Percentiles rank a stretch among this genome's conserved stretches.
Evolutionary conservation across 92 coral and sea anemone genomes (phyloP).

Genomic region (Porites rus): DNA sequence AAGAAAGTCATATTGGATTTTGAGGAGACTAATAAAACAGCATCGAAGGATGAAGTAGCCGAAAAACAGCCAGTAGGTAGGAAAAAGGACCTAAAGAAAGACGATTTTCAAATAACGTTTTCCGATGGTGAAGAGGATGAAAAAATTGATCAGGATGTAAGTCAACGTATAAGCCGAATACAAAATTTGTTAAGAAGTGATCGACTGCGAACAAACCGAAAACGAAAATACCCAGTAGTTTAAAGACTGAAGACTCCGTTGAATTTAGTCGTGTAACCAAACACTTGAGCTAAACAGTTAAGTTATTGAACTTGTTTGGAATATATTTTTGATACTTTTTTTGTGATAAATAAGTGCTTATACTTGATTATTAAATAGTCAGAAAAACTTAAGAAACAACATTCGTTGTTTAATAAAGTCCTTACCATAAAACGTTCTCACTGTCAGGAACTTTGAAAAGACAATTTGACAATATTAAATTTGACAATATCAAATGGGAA

Average conservation of each 20-base stretch:
- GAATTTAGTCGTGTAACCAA: background rate
- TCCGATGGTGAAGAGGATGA: constrained; percentile 79
- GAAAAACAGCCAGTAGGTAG: no score
- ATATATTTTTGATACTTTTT: no score
- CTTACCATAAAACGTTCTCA: no score
- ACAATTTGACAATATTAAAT: no score
- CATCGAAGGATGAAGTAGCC: background rate
- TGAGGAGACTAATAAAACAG: background rate
- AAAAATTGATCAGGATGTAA: constrained; percentile 60
- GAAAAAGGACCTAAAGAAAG: background rate
- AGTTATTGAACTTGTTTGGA: no score
- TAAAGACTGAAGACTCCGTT: background rate
- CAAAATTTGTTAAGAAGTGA: constrained; percentile 76
- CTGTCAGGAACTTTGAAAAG: no score
- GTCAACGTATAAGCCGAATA: constrained; percentile 81
- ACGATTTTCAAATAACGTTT: constrained; percentile 67
- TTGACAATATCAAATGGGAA: no score
- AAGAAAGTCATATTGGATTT: constrained; percentile 50
- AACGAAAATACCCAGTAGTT: constrained; percentile 65
- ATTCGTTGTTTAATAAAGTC: no score
- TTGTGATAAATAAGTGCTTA: no score
- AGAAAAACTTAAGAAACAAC: no score
- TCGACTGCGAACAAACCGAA: constrained; percentile 79
- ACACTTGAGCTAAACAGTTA: no score
- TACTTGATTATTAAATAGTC: no score